Evolutionary conservation across 2,113 vertebrate genomes (phyloP), one percentile per base, ranked within the genome.

Genomic region (Tyto alba): DNA sequence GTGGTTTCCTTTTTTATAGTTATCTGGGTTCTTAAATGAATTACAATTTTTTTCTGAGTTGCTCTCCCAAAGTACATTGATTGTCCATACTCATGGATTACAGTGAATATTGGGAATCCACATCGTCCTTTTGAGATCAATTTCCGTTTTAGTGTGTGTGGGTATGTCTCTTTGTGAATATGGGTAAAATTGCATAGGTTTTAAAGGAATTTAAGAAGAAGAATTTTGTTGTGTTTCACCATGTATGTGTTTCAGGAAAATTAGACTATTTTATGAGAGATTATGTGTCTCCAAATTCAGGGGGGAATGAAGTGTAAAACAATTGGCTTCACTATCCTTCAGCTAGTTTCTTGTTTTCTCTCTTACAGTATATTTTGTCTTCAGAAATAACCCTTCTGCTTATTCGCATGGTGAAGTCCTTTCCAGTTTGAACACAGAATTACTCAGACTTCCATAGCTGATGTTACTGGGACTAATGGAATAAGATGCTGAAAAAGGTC

Each of bases 61-160:
- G 11, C 30, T 64, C 13, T 79, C 21, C 21, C 32, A 26, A 75
- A 71, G 9, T 11, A 45, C 9, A 29, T 13, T 20, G 4, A 10
- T 43, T 40, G 2, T 30, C 12, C 22, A 2, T 20, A 47, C 11
- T 27, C n/a, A 36, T 0, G 9, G 36, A n/a, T 56, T 40, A 52
- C 21, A 34, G 25, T 52, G 23, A 69, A 27, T 69, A 16, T 29
- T 11, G 7, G 36, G 38, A 86, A 78, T 32, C 4, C 19, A 27
- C 15, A 4, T 11, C 2, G 1, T 41, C 13, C n/a, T 62, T 72
- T 55, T 38, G 22, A 5, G 2, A 48, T 63, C 19, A 25, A 26
- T 48, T 86, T 76, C 40, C 50, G 30, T 30, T 87, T 50, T n/a
- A 41, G 16, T 30, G 4, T 27, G 23, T 0, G 0, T 38, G 9